Base-by-base conservation (phyloP, 2,113 vertebrate species). In the Benitochromis conjunctus region DNA sequence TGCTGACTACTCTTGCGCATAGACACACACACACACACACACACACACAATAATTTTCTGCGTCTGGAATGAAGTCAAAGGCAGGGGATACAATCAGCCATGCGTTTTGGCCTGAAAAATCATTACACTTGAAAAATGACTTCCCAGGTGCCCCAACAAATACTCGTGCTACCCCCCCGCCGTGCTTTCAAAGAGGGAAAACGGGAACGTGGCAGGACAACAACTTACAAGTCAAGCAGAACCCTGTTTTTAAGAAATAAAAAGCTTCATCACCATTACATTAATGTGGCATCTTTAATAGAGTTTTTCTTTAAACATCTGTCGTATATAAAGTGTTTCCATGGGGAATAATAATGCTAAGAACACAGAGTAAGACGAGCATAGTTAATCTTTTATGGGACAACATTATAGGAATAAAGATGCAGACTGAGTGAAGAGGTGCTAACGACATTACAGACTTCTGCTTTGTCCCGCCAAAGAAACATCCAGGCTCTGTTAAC, bases 241-340 rank as follows among this genome's bases (percentile, higher is more conserved):
- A 71, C 54, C 41, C 26, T 46, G 21, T 21, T 2, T 14, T 54
- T 74, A 12, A 53, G 13, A 90, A 84, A 77, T 16, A 79, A 78
- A 84, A 78, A 84, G 48, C 57, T 19, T 55, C 54, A 85, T 81
- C 76, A 85, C 10, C 24, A 56, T 78, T 38, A 56, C 55, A 43
- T 92, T 87, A 90, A 86, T 85, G 93, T 93, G 93, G 92, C 88
- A 85, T 86, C 77, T 94, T 95, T 95, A 95, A 92, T 94, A 89
- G 77, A 89, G 84, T 78, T 74, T 89, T 94, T 92, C 53, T 87
- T 86, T 92, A 36, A 87, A 85, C 88, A 91, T 88, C 57, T 66
- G 48, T 88, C 11, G 79, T 86, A 85, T 92, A 94, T 78, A 92
- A 95, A 95, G 91, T 91, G 57, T 93, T 92, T 89, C 12, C 55